phyloP scores from a whole-genome alignment of 2,113 vertebrate species.

The Oceanites oceanicus region DNA sequence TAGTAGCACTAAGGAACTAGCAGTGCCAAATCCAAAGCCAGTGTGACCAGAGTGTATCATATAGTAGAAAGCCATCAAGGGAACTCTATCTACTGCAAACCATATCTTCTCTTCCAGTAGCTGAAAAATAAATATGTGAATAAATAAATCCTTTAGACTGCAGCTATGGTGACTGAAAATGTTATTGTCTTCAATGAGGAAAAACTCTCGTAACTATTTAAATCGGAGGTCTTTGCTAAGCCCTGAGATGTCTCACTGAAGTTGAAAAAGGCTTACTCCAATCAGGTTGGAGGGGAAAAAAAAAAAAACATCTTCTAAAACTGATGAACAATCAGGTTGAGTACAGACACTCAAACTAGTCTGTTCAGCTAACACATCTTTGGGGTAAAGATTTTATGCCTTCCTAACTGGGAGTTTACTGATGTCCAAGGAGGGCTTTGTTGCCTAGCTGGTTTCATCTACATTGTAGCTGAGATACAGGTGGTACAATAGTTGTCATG shows the following conservation, averaged over 20 bases:
- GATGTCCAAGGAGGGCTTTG: background rate
- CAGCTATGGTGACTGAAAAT: background rate
- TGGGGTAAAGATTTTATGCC: background rate
- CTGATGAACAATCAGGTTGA: background rate
- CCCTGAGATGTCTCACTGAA: background rate
- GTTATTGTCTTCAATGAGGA: background rate
- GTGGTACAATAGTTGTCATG: background rate
- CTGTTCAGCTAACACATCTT: background rate
- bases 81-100: background rate
- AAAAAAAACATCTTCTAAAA: background rate
- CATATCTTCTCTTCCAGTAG: background rate
- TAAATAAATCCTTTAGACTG: background rate
- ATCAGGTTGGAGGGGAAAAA: background rate
- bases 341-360: background rate
- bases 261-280: background rate
- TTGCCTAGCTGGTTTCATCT: background rate
- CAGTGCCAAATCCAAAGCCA: background rate
- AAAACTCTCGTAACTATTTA: background rate
- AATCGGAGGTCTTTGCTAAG: background rate
- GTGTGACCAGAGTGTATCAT: background rate
- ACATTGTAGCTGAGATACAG: background rate
- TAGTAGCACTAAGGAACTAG: background rate
- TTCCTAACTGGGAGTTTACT: fast-evolving
- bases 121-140: background rate
- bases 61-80: background rate